These are phyloP conservation scores for Aphelenchoides avenae DNA, from an alignment of 1,140 invertebrate genomes.

Conservation along the genomic window DNA sequence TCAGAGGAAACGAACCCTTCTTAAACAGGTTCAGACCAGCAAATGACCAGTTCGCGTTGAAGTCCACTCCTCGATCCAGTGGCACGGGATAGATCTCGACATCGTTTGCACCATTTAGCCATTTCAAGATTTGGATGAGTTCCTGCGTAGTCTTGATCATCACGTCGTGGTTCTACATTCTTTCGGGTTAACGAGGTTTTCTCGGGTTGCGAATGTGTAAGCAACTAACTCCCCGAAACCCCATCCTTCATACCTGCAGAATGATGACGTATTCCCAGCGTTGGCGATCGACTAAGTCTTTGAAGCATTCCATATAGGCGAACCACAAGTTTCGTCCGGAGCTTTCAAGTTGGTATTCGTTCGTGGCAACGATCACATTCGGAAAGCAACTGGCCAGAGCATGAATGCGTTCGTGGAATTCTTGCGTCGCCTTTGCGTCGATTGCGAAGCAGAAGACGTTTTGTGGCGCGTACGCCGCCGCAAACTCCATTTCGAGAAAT, in stretches of 20 bases:
- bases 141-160: conserved; percentile 25
- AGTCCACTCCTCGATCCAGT: no score
- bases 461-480: conserved; percentile 38
- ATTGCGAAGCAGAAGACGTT: conserved; percentile 41
- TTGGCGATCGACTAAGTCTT: conserved; percentile 1
- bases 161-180: conserved; percentile 21
- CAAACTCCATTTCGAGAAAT: conserved; percentile 42
- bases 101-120: conserved; percentile 27
- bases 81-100: no score
- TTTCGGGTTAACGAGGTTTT: not conserved
- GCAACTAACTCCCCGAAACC: not conserved
- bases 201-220: not conserved
- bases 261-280: conserved; percentile 16
- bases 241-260: conserved; percentile 1
- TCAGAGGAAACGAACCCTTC: no score
- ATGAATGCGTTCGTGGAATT: conserved; percentile 25
- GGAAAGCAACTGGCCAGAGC: conserved; percentile 34
- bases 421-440: conserved; percentile 19
- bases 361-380: conserved; percentile 25
- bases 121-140: conserved; percentile 23
- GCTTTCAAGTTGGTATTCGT: conserved; percentile 13
- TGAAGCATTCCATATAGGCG: conserved; percentile 13
- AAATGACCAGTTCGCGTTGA: conserved; percentile 20
- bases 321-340: conserved; percentile 9
- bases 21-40: conserved; percentile 34